phyloP scores from a whole-genome alignment of 2,797 vertebrate species.

The Brachyrhaphis roseni region DNA sequence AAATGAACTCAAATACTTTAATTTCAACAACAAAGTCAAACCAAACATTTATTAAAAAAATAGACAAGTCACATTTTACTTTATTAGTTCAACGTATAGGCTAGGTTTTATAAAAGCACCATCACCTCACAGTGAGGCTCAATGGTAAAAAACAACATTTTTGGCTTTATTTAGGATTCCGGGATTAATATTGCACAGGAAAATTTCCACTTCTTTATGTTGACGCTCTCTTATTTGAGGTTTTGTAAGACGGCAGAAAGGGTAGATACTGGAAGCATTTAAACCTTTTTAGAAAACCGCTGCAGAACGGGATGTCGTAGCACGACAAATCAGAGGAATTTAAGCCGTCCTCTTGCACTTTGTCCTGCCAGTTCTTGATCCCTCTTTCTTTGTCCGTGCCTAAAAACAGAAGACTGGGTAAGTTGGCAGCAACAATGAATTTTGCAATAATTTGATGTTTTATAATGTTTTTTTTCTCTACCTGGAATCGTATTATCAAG shows the following conservation, averaged over 20 bases:
- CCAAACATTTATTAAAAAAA: neutral
- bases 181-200: neutral
- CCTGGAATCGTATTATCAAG: slow-evolving; percentile 83
- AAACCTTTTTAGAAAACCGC: slow-evolving; percentile 53
- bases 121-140: neutral
- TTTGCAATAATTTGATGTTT: neutral
- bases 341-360: slow-evolving; percentile 38
- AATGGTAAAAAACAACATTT: neutral
- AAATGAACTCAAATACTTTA: neutral
- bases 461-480: slow-evolving; percentile 16
- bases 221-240: slow-evolving; percentile 4
- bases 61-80: neutral
- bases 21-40: neutral
- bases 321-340: slow-evolving; percentile 62
- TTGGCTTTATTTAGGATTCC: neutral
- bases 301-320: slow-evolving; percentile 75
- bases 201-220: slow-evolving; percentile 13
- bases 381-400: slow-evolving; percentile 79
- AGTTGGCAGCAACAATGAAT: neutral
- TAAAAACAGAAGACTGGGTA: slow-evolving; percentile 26
- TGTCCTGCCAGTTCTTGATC: slow-evolving; percentile 64
- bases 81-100: neutral
- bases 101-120: neutral
- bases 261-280: slow-evolving; percentile 74
- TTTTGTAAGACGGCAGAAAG: slow-evolving; percentile 78